phyloP scores from a whole-genome alignment of 2,888 invertebrate species.

The Polia nebulosa region DNA sequence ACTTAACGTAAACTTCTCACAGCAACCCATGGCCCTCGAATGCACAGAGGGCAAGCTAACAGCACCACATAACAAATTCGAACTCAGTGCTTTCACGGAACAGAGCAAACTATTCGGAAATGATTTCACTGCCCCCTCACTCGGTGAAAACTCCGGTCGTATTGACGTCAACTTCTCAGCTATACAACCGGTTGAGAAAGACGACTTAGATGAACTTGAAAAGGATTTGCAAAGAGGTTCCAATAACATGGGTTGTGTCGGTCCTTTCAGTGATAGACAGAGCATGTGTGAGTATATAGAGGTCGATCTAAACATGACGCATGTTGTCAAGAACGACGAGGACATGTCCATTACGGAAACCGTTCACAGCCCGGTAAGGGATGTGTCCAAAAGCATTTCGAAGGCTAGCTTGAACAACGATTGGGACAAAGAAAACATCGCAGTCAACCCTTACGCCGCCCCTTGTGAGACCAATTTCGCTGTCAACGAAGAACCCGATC shows the following conservation, averaged over 20 bases:
- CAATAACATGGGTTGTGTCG: conserved; percentile 68
- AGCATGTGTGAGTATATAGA: conserved; percentile 83
- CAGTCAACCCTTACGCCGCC: conserved; percentile 80
- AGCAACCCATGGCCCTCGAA: conserved; percentile 77
- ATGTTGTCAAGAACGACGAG: conserved; percentile 72
- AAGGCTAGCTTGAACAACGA: conserved; percentile 68
- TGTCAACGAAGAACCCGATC: conserved; percentile 76
- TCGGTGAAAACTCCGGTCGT: conserved; percentile 77
- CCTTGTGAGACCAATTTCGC: conserved; percentile 80
- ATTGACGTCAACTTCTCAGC: conserved; percentile 83
- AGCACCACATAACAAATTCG: conserved; percentile 77
- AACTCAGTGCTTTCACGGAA: conserved; percentile 81
- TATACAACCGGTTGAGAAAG: conserved; percentile 72
- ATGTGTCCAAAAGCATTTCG: conserved; percentile 71
- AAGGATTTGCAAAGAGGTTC: conserved; percentile 74
- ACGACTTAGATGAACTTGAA: conserved; percentile 84
- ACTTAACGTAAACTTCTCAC: conserved; percentile 75
- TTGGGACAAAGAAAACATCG: conserved; percentile 87
- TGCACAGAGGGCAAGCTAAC: conserved; percentile 72
- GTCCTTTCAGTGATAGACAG: conserved; percentile 67
- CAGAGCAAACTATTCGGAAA: conserved; percentile 80
- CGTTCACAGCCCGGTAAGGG: conserved; percentile 79
- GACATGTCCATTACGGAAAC: conserved; percentile 87
- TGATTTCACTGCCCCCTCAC: conserved; percentile 73
- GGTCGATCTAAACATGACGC: conserved; percentile 82